Percentiles rank a stretch among this genome's conserved stretches.
Evolutionary conservation across 2,888 invertebrate species (phyloP).

Genomic region (Lithosia quadra): DNA sequence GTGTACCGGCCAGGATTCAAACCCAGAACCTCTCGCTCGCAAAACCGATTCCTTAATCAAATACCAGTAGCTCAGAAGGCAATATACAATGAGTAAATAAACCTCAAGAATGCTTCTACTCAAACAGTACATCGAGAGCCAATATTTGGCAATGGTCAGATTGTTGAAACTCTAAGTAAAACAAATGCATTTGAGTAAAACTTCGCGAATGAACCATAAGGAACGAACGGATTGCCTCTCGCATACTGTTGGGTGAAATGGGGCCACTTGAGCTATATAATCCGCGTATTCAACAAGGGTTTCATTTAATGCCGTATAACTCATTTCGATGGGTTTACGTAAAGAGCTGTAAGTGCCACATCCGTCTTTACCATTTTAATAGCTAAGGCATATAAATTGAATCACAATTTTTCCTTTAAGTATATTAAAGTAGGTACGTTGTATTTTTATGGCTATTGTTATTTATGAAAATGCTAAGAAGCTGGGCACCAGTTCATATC

Average conservation of each 20-base stretch:
- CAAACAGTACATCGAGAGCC: too few relatives aligned
- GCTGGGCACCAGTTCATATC: background rate
- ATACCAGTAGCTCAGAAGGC: too few relatives aligned
- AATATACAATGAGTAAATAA: too few relatives aligned
- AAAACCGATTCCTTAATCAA: too few relatives aligned
- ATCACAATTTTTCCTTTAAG: background rate
- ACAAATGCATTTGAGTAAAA: background rate
- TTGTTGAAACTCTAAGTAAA: background rate
- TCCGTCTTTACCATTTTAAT: background rate
- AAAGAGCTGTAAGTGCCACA: constrained; percentile 6
- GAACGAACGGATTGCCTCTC: background rate
- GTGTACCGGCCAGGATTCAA: too few relatives aligned
- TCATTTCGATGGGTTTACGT: background rate
- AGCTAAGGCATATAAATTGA: background rate
- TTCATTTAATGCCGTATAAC: constrained; percentile 2
- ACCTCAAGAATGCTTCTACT: too few relatives aligned
- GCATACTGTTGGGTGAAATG: background rate
- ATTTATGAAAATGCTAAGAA: background rate
- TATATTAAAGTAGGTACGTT: too few relatives aligned
- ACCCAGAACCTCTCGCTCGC: too few relatives aligned
- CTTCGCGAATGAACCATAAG: background rate
- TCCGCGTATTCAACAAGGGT: constrained; percentile 2
- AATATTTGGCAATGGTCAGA: background rate
- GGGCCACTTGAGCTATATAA: constrained; percentile 4
- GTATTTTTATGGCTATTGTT: background rate